Base-by-base conservation (phyloP, 2,797 vertebrate genomes). In the Gadopsis marmoratus region DNA sequence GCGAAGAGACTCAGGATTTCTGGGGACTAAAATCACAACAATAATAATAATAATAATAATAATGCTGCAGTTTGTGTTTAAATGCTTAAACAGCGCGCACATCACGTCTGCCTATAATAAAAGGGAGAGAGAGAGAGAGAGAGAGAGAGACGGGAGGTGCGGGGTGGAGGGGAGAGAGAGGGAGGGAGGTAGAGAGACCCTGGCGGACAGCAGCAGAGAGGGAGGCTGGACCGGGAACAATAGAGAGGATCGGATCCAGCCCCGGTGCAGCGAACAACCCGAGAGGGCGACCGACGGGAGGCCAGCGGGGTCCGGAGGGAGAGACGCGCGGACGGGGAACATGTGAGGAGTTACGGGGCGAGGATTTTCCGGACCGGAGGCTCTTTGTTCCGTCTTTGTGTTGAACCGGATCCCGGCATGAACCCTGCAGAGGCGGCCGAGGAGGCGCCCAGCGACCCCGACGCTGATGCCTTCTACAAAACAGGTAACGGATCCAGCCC, bases 391-490 rank as follows among this genome's bases (percentile, higher is more conserved):
- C 41, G 19, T 35, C 60, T 71, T 79, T 83, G 75, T 79, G 86
- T 48, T 69, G 80, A 84, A 82, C 71, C 82, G 85, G 87, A 86
- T 82, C 87, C 90, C 89, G 88, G 81, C 10, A 94, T 94, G 93
- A 94, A 94, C 82, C 92, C 92, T 23, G 90, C 86, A 87, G 93
- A 93, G 55, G 92, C 90, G 88, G 91, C 92, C 97, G 95, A 97
- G 96, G 1, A 97, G 97, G 85, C 97, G 96, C 45, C 96, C 95
- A 0, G 96, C 96, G 55, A 97, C 97, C 86, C 95, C 91, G 78
- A 98, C 96, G 85, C 95, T 92, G 94, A 97, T 95, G 93, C 96
- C 96, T 82, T 93, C 81, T 91, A 96, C 96, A 76, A 97, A 97
- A 80, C 92, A 92, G 93, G 93, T 94, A 93, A 26, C 26, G 59